A percentile compares a stretch with the other conserved stretches of the same genome.
Conservation (phyloP, 2,797 vertebrate species). For the Tokudaia tokunoshimensis region DNA sequence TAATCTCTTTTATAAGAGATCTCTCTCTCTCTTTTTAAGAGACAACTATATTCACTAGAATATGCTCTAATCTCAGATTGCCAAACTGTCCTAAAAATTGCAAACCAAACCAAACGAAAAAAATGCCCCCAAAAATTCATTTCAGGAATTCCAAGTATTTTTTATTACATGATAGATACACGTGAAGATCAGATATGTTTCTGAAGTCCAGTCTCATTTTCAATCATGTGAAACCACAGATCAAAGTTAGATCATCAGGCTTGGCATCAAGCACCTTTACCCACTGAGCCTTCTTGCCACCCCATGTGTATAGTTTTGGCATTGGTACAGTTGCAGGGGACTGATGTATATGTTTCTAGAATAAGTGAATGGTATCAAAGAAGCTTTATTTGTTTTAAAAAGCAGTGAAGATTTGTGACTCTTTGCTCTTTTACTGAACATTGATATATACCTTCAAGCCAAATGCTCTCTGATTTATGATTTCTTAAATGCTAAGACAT, state of each 20-base stretch:
- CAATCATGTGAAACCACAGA: neutral
- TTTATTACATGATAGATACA: neutral
- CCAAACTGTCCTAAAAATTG: neutral
- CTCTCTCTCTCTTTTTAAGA: slow-evolving; percentile 10
- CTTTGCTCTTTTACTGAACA: slow-evolving; percentile 37
- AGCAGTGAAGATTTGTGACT: neutral
- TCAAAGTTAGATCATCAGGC: neutral
- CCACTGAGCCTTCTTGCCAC: neutral
- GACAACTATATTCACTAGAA: slow-evolving; percentile 22
- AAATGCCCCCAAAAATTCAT: neutral
- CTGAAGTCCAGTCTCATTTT: neutral
- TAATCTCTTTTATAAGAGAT: neutral
- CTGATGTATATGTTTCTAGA: neutral
- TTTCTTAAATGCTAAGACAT: slow-evolving; percentile 52
- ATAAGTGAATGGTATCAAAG: neutral
- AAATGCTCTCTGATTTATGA: slow-evolving; percentile 56
- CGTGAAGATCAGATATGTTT: neutral
- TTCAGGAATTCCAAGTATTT: neutral
- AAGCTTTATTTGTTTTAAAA: slow-evolving; percentile 24
- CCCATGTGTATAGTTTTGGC: neutral
- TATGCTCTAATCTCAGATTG: neutral
- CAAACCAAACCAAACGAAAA: neutral
- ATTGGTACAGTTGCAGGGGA: neutral
- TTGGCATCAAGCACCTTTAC: neutral
- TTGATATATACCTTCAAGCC: neutral